Evolutionary conservation across 2,888 invertebrate species (phyloP), one percentile per base, ranked within the genome.

Genomic region (Conomelus anceps): DNA sequence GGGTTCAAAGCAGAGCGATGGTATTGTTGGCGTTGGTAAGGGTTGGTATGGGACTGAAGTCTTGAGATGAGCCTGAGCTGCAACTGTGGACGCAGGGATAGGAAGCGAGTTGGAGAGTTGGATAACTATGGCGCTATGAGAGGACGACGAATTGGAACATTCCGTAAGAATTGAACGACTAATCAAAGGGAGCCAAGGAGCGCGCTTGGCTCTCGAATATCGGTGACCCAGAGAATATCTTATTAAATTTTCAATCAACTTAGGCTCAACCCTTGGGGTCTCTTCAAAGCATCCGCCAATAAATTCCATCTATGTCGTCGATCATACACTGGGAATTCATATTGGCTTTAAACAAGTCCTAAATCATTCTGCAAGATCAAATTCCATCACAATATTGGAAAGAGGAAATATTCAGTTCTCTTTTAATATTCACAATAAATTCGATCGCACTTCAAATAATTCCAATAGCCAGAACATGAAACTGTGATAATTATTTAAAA

Each of bases 141-240:
- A 63, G 6, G 63, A 63, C 63, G 63, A 63, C 63, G 13, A 85
- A 86, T 86, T 26, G 6, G 29, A 86, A 86, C 86, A 86, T 86
- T 86, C 86, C 86, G 86, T 86, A 86, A 86, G 86, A 86, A 86
- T n/a, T 86, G 86, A 86, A 86, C 86, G 29, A 29, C 86, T 86
- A 86, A 86, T 86, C 86, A 86, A 86, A 86, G 86, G 86, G 6
- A 86, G 86, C 86, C 20, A 22, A 23, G 24, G 23, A 86, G 29
- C 29, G 86, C 63, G 24, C 86, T 86, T 23, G 23, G 13, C 23
- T 23, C 86, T 34, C n/a, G 29, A 22, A 86, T 86, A 86, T 86
- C 86, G 86, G 26, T 29, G 24, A 22, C 86, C 26, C 24, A 86
- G 24, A 22, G 86, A 86, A 86, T 86, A 86, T 24, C 86, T 86